These are phyloP conservation scores for Mycalesis mineus DNA, from an alignment of 2,888 invertebrate species.

Conservation along the genomic window DNA sequence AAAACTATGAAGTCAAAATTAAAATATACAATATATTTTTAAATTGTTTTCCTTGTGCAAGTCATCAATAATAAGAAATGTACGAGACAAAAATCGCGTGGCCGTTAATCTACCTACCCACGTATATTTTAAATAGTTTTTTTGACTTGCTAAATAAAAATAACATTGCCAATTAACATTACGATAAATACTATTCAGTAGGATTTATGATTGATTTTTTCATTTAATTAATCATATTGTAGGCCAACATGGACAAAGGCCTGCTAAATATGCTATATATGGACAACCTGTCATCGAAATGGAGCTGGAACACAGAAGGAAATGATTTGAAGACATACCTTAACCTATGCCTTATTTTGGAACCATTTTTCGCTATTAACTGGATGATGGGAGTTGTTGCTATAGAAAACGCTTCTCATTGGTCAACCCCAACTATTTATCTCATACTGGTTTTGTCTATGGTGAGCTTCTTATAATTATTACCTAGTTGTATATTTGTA, in stretches of 20 bases:
- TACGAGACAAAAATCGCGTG: too few relatives aligned
- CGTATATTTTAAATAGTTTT: neutral
- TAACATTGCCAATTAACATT: neutral
- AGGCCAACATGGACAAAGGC: slow-evolving; percentile 53
- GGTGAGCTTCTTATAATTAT: slow-evolving; percentile 55
- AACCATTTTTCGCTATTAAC: slow-evolving; percentile 84
- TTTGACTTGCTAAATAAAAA: neutral
- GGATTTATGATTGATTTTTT: neutral
- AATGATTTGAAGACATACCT: slow-evolving; percentile 79
- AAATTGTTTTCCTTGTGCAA: too few relatives aligned
- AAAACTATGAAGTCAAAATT: too few relatives aligned
- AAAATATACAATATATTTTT: too few relatives aligned
- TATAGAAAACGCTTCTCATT: slow-evolving; percentile 82
- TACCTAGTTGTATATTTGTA: too few relatives aligned
- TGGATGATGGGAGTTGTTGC: slow-evolving; percentile 87
- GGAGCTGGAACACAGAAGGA: slow-evolving; percentile 70
- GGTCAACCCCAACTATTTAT: slow-evolving; percentile 79
- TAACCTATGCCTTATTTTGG: slow-evolving; percentile 81
- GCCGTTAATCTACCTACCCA: too few relatives aligned
- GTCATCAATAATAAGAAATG: too few relatives aligned
- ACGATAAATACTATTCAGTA: too few relatives aligned
- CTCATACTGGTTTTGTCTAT: slow-evolving; percentile 76
- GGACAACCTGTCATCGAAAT: slow-evolving; percentile 71
- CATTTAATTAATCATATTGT: slow-evolving; percentile 12
- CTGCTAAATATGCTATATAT: slow-evolving; percentile 62